Conservation (phyloP, 1,140 invertebrate genomes). For the Drosophila sp. region DNA sequence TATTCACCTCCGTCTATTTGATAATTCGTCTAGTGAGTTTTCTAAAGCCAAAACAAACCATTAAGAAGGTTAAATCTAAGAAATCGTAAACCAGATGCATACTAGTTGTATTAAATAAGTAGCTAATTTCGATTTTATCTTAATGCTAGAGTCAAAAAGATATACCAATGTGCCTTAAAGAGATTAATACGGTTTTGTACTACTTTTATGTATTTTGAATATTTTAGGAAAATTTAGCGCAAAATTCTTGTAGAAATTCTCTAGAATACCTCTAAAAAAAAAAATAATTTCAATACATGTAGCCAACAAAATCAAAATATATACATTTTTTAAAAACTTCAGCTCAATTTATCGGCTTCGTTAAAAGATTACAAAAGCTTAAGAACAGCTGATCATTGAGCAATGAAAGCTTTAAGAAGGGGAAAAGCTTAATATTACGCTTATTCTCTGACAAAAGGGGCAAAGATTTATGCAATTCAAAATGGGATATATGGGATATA, state of each 20-base stretch:
- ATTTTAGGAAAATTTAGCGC: too few relatives aligned
- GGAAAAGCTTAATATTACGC: background rate
- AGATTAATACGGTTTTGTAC: too few relatives aligned
- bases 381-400: background rate
- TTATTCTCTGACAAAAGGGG: too few relatives aligned
- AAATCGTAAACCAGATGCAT: constrained; percentile 25
- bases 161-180: too few relatives aligned
- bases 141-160: background rate
- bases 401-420: background rate
- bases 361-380: background rate
- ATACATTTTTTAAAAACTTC: too few relatives aligned
- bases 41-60: background rate
- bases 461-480: too few relatives aligned
- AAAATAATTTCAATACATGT: background rate
- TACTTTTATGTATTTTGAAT: too few relatives aligned
- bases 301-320: too few relatives aligned
- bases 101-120: background rate
- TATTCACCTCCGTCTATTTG: background rate
- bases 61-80: background rate
- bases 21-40: background rate
- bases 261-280: too few relatives aligned
- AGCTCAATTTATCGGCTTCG: too few relatives aligned
- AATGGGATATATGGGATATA: too few relatives aligned
- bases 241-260: too few relatives aligned
- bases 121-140: background rate